These are phyloP conservation scores for Choloepus didactylus DNA, from an alignment of 2,797 vertebrate genomes.

Conservation along the genomic window DNA sequence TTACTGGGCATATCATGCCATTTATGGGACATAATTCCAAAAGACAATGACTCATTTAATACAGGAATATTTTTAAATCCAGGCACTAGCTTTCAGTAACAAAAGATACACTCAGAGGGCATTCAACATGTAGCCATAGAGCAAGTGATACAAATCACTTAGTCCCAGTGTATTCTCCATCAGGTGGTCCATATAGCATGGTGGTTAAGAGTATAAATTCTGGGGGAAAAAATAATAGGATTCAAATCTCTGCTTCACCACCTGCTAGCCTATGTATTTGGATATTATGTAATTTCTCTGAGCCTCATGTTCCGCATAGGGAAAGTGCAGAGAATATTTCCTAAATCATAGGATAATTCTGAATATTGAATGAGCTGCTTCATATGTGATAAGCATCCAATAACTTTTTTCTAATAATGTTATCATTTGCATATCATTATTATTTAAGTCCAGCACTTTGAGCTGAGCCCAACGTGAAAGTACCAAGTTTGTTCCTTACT, in stretches of 20 bases:
- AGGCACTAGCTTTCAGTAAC: background rate
- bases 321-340: slow-evolving; percentile 12
- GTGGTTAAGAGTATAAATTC: background rate
- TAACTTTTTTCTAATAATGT: background rate
- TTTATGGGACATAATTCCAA: background rate
- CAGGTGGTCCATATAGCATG: rapidly evolving
- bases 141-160: background rate
- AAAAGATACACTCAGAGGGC: background rate
- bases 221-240: background rate
- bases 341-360: background rate
- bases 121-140: background rate
- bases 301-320: background rate
- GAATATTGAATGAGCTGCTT: background rate
- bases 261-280: background rate
- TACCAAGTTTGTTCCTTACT: background rate
- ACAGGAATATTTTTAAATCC: background rate
- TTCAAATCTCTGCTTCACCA: background rate
- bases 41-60: slow-evolving; percentile 21
- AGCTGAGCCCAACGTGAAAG: background rate
- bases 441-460: background rate
- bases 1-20: background rate
- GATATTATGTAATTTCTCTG: background rate
- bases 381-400: background rate
- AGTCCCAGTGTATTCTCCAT: background rate
- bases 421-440: background rate